These are phyloP conservation scores for Idris sp. DNA, from an alignment of 1,140 invertebrate species.

Conservation along the genomic window DNA sequence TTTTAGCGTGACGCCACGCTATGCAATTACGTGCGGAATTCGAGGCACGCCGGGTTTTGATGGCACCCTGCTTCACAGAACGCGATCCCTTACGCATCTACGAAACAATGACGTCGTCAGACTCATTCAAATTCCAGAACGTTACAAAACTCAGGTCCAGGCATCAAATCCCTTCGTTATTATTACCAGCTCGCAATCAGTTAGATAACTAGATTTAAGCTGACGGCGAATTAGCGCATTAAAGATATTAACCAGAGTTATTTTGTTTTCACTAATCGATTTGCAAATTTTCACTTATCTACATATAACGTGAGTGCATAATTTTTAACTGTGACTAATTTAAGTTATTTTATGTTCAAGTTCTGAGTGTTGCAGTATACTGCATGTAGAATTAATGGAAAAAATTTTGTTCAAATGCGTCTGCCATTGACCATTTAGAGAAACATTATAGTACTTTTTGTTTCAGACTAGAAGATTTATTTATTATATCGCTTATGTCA, in stretches of 20 bases:
- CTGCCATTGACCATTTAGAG: slow-evolving; percentile 21
- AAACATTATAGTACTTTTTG: slow-evolving; percentile 4
- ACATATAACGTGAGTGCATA: slow-evolving; percentile 34
- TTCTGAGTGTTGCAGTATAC: no score
- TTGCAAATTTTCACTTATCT: slow-evolving; percentile 50
- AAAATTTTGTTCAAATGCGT: slow-evolving; percentile 38
- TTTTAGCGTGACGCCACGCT: slow-evolving; percentile 67
- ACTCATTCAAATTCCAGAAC: slow-evolving; percentile 44
- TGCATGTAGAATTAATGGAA: slow-evolving; percentile 44
- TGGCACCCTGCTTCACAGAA: slow-evolving; percentile 63
- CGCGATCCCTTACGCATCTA: slow-evolving; percentile 36
- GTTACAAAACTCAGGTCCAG: slow-evolving; percentile 46
- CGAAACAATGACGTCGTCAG: slow-evolving; percentile 23
- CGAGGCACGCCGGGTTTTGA: slow-evolving; percentile 71
- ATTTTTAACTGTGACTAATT: slow-evolving; percentile 44
- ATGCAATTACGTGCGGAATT: slow-evolving; percentile 76
- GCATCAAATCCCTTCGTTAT: slow-evolving; percentile 61
- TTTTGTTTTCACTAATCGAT: no score
- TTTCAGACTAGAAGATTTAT: slow-evolving; percentile 23
- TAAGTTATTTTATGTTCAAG: no score
- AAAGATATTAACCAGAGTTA: slow-evolving; percentile 32
- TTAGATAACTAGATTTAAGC: slow-evolving; percentile 66
- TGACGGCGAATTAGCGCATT: slow-evolving; percentile 62
- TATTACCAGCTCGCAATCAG: slow-evolving; percentile 66
- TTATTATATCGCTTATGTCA: slow-evolving; percentile 9